Evolutionary conservation across 2,888 invertebrate species (phyloP).

Genomic region (Syritta pipiens): DNA sequence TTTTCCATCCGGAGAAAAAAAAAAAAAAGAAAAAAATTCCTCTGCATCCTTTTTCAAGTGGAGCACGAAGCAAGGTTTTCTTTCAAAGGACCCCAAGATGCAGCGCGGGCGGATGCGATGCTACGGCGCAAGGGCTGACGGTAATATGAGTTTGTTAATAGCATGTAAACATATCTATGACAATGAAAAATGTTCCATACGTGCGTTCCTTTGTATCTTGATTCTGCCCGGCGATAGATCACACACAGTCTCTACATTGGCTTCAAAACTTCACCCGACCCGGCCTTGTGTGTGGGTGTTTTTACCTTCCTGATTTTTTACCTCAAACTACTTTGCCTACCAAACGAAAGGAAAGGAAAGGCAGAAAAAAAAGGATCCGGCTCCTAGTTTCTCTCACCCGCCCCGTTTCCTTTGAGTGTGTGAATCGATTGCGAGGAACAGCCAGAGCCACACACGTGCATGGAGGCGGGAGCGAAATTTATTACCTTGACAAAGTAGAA

Average conservation of each 20-base stretch:
- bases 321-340: no score
- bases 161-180: constrained; percentile 48
- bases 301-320: no score
- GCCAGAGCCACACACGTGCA: neutral
- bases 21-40: neutral
- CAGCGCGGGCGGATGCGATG: no score
- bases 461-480: neutral
- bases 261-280: neutral
- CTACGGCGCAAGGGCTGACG: no score
- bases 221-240: constrained; percentile 15
- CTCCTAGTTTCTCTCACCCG: neutral
- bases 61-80: no score
- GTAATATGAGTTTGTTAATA: constrained; percentile 59
- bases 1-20: constrained; percentile 25
- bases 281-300: neutral
- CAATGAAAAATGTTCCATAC: constrained; percentile 23
- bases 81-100: no score
- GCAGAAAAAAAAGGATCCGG: no score
- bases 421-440: constrained; percentile 18
- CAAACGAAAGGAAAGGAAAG: no score
- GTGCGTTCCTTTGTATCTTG: constrained; percentile 8
- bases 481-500: constrained; percentile 44
- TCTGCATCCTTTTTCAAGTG: constrained; percentile 16
- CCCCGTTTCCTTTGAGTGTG: no score
- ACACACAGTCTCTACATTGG: constrained; percentile 18